These are phyloP conservation scores for Thripadectes ignobilis DNA, from an alignment of 2,797 vertebrate species.

Conservation along the genomic window DNA sequence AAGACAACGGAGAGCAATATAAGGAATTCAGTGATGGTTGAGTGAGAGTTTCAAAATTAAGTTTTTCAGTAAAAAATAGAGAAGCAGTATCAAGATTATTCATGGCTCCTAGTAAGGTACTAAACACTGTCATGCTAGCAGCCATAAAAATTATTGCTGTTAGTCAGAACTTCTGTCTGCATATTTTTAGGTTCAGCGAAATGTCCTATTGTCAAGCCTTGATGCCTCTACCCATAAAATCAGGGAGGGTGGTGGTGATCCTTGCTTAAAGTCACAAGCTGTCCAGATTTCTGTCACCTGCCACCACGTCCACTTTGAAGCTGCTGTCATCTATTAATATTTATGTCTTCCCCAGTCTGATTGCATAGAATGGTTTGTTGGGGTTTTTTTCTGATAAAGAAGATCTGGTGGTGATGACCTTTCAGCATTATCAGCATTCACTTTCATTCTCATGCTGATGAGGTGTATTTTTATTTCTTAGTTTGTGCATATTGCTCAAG, in stretches of 20 bases:
- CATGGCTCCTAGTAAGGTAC: neutral
- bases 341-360: slow-evolving; percentile 53
- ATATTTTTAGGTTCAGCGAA: neutral
- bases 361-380: slow-evolving; percentile 12
- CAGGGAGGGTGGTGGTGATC: neutral
- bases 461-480: slow-evolving; percentile 44
- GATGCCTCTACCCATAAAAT: slow-evolving; percentile 22
- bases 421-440: slow-evolving; percentile 54
- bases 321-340: slow-evolving; percentile 68
- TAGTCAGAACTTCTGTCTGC: neutral
- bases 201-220: slow-evolving; percentile 2
- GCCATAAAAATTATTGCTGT: neutral
- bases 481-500: slow-evolving; percentile 24
- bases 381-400: slow-evolving; percentile 54
- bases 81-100: neutral
- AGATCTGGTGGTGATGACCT: slow-evolving; percentile 69
- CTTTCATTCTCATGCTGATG: slow-evolving; percentile 74
- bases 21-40: neutral
- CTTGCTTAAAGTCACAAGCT: slow-evolving; percentile 29
- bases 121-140: neutral
- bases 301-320: neutral
- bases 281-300: slow-evolving; percentile 56
- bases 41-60: neutral
- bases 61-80: neutral
- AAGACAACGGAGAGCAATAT: neutral